Evolutionary conservation across 53 echinoderm and acorn worm species (phyloP), one percentile per base, ranked within the genome.

Genomic region (Zoroaster sp.): DNA sequence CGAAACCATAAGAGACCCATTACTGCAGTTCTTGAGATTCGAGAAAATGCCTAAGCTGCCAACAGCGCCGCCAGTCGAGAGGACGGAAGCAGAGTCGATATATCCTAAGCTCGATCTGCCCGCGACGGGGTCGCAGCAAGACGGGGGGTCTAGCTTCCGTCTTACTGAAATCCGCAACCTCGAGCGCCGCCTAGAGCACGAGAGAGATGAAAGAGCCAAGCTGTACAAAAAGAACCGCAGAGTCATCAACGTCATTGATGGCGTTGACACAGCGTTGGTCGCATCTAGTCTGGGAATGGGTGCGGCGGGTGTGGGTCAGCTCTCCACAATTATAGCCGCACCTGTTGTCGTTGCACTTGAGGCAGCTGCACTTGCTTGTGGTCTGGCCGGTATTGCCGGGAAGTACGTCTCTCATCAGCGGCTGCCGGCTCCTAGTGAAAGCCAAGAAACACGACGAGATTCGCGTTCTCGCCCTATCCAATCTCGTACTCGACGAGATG

Each of bases 271-370:
- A 1, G 45, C 45, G 45, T 45, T 45, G 45, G 45, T 45, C 14
- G 0, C 3, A 45, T 45, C 45, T 14, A 21, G 66, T 40, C 40
- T 39, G 39, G 75, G 40, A 23, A 75, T 75, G 47, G 75, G 75
- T 0, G 46, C 75, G 9, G 75, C 75, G 5, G 75, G 75, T 75
- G 46, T 45, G 45, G 75, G 72, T 4, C 75, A 44, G 46, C 75
- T 75, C 75, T 45, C 75, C 75, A 75, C 75, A 44, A 75, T 45
- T 28, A 53, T 35, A 53, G n/a, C n/a, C n/a, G n/a, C n/a, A n/a
- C n/a, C n/a, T n/a, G n/a, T n/a, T n/a, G n/a, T n/a, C n/a, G n/a
- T n/a, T n/a, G n/a, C n/a, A n/a, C n/a, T n/a, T n/a, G n/a, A n/a
- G n/a, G n/a, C n/a, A n/a, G n/a, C n/a, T n/a, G n/a, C n/a, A n/a